Evolutionary conservation across 2,888 invertebrate species (phyloP).

Genomic region (Chirona hameri): DNA sequence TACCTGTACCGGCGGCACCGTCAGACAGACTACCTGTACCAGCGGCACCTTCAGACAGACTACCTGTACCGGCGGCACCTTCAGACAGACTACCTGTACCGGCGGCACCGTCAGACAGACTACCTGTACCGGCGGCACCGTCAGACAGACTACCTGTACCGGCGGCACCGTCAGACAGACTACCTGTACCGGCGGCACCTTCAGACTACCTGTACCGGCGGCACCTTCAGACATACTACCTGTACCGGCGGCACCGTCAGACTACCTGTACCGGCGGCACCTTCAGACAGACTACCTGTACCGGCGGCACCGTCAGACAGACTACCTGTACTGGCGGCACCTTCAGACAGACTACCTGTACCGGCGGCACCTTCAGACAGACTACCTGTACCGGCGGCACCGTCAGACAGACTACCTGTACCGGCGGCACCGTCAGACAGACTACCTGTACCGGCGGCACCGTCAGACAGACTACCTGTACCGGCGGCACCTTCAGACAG

Average conservation of each 20-base stretch:
- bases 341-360: conserved; percentile 32
- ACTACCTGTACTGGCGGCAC: too few relatives aligned
- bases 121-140: conserved; percentile 57
- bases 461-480: conserved; percentile 32
- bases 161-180: conserved; percentile 38
- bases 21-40: background rate
- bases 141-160: background rate
- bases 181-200: conserved; percentile 57
- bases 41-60: conserved; percentile 38
- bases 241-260: conserved; percentile 57
- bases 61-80: conserved; percentile 57
- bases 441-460: too few relatives aligned
- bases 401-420: conserved; percentile 32
- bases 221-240: conserved; percentile 32
- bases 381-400: too few relatives aligned
- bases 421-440: conserved; percentile 57
- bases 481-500: conserved; percentile 57
- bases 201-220: too few relatives aligned
- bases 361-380: conserved; percentile 57
- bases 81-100: background rate
- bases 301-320: conserved; percentile 57
- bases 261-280: too few relatives aligned
- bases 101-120: conserved; percentile 38
- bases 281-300: conserved; percentile 32
- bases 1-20: conserved; percentile 57